These are phyloP conservation scores for Hystrix brachyura DNA, from an alignment of 2,113 vertebrate species.

Conservation along the genomic window DNA sequence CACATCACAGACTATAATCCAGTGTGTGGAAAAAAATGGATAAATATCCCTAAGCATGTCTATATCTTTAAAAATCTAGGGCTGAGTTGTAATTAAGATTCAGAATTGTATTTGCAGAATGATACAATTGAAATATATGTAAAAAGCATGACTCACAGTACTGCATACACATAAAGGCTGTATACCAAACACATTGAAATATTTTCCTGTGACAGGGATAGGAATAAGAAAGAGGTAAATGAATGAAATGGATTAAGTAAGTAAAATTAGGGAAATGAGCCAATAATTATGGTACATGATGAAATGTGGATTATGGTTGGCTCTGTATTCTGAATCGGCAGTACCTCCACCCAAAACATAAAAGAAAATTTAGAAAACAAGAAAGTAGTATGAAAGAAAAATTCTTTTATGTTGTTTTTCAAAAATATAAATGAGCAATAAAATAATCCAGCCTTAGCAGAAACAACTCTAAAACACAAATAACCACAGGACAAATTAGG, in stretches of 20 bases:
- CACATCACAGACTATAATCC: background rate
- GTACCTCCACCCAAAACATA: background rate
- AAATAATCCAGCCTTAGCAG: background rate
- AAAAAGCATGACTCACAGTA: background rate
- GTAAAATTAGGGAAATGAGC: background rate
- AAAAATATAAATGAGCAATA: constrained; percentile 39
- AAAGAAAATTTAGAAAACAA: constrained; percentile 40
- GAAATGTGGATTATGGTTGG: constrained; percentile 2
- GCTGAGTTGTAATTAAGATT: constrained; percentile 1
- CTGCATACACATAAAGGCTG: background rate
- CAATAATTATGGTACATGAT: background rate
- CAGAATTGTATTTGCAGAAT: background rate
- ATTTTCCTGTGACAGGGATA: background rate
- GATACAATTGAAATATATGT: background rate
- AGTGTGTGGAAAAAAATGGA: background rate
- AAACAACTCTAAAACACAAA: constrained; percentile 37
- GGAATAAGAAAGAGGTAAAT: background rate
- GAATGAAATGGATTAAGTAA: constrained; percentile 26
- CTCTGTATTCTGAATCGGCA: constrained; percentile 1
- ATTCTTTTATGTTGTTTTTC: background rate
- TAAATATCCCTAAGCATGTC: background rate
- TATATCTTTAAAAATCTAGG: background rate
- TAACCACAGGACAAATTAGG: constrained; percentile 15
- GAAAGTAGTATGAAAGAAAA: background rate
- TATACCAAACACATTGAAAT: background rate